Base-by-base conservation (phyloP, 2,888 invertebrate species). In the Scaptodrosophila latifasciaeformis region DNA sequence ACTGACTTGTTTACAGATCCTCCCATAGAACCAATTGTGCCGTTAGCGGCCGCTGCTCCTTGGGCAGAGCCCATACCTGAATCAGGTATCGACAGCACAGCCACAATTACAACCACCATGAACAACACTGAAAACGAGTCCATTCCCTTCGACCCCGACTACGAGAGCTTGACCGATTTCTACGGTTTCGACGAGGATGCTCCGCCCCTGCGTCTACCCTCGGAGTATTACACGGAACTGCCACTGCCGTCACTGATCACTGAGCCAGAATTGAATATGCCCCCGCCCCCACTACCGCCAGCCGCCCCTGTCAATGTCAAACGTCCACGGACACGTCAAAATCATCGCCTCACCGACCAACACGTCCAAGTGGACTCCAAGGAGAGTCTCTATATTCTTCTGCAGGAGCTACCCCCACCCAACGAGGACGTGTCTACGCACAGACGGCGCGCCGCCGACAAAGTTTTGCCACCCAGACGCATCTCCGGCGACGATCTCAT, bases 161-260 rank as follows among this genome's bases (percentile, higher is more conserved):
- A 40, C 9, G 65, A 67, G 12, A 30, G 35, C 2, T 35, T 51
- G 3, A n/a, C 31, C 18, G 75, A 70, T 30, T 71, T 75, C 30
- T 35, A 40, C 40, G 72, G 72, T 13, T 74, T 74, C 13, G 65
- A 69, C 30, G 72, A 74, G 15, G 17, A 47, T 9, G 37, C 45
- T 12, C 47, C 59, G 7, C 59, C 62, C 0, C 15, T 78, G 9
- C 31, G 35, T 0, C 12, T 57, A 13, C 62, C 76, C 7, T 43
- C 43, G 3, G 50, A 54, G 10, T 70, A 62, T 46, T 74, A 55
- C 4, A n/a, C 5, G 2, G 61, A 67, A 5, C 5, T 57, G 15
- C 48, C 57, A 13, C 39, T 54, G 13, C 24, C 52, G 4, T 39
- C 40, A 7, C 37, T 30, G 2, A 39, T 27, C 3, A 34, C 31